Base-by-base conservation (phyloP, 2,797 vertebrate genomes). In the Acrossocheilus wenchowensis region DNA sequence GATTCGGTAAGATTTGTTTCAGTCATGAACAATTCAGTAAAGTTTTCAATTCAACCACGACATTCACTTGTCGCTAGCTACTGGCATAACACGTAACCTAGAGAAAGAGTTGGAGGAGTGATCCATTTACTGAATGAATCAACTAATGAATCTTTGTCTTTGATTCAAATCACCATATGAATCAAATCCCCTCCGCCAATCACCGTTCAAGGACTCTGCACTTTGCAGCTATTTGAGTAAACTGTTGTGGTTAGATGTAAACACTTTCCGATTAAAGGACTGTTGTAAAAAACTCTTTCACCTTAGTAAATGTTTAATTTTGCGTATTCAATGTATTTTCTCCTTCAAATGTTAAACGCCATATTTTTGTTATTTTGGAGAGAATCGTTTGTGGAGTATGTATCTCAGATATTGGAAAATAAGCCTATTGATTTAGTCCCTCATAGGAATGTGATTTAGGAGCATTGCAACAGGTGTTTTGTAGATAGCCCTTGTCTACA, bases 401-500 rank as follows among this genome's bases (percentile, higher is more conserved):
- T 41, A n/a, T 43, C 21, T 60, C 23, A 62, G 23, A 41, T 41
- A 78, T 1, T 41, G 12, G 23, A 60, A 78, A 57, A 78, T n/a
- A 26, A 41, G 12, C 41, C 5, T 23, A 62, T 78, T 57, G 19
- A 78, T 62, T 23, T 14, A 23, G 19, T 57, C 2, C 19, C 75
- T n/a, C 21, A 7, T 52, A 52, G 17, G 17, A 52, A 57, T 78
- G 50, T n/a, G 75, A 78, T 15, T 72, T 41, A 72, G 4, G 39
- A n/a, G 19, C 21, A 72, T 12, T 78, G 52, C 75, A 78, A 78
- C 75, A 78, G 6, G 50, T 78, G 75, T n/a, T 74, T 60, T 73
- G 39, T 73, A 12, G 12, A 43, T 11, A 41, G 66, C n/a, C n/a
- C n/a, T n/a, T n/a, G n/a, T n/a, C n/a, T n/a, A n/a, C n/a, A n/a